Evolutionary conservation across 2,888 invertebrate species (phyloP), one percentile per base, ranked within the genome.

Genomic region (Eilema griseolum): DNA sequence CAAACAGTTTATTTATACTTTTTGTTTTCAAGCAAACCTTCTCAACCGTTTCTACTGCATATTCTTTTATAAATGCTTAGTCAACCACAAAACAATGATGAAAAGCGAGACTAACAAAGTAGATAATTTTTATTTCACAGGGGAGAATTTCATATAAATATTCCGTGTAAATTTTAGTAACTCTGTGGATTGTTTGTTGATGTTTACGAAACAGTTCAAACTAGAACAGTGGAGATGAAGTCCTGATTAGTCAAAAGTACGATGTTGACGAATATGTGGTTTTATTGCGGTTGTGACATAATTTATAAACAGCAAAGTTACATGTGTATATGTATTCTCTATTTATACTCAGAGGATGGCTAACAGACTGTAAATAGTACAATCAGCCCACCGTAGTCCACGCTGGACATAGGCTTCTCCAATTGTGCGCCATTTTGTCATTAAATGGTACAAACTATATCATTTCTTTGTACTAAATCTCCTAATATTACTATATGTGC

Each of bases 41-140:
- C 46, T 20, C 41, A 41, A 41, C 14, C 41, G 5, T 52, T 41
- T 10, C 46, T n/a, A 52, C 14, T 28, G 65, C 31, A 28, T 28
- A 7, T 65, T 23, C 16, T 66, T 57, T 20, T 24, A 20, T 41
- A 24, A 26, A 24, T 23, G 33, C 23, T 66, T 66, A 66, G 66
- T 66, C 56, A 66, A 57, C 28, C 57, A 24, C 20, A 33, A 23
- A 11, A 33, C 57, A 66, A 66, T 61, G 33, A 61, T 61, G 20
- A 28, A 26, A 28, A 59, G 28, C 24, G 26, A 59, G 24, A 1
- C 20, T 59, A 14, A 24, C 7, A 26, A 10, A 41, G 14, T 23
- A n/a, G n/a, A n/a, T n/a, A n/a, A 24, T 28, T 5, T 56, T 16
- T 24, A 56, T 57, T 66, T 33, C 57, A 57, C 24, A 66, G 24